Conservation (phyloP, 2,113 vertebrate genomes). For the Rhegmatorhina hoffmannsi region DNA sequence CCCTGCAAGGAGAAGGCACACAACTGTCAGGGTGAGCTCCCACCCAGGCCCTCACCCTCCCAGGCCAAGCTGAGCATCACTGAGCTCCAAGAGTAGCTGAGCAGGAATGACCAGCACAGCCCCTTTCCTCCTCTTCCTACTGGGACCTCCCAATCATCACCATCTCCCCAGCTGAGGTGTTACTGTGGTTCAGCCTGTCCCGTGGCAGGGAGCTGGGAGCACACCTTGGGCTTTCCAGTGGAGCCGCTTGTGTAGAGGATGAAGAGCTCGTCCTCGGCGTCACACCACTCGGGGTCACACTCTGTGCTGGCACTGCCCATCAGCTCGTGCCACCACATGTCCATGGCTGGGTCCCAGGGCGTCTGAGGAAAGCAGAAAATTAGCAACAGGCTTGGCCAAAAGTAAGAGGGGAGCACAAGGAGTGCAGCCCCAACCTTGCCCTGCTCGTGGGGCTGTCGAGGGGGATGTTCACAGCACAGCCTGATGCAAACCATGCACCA, state of each 20-base stretch:
- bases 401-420: not conserved
- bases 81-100: not conserved
- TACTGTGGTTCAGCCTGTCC: not conserved
- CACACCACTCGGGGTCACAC: slow-evolving; percentile 95
- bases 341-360: slow-evolving; percentile 87
- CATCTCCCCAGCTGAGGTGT: not conserved
- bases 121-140: not conserved
- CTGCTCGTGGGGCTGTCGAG: rapidly evolving
- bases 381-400: not conserved
- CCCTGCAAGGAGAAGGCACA: slow-evolving; percentile 76
- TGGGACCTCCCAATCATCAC: rapidly evolving
- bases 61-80: not conserved
- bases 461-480: not conserved
- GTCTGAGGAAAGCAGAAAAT: slow-evolving; percentile 71
- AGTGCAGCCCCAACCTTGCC: not conserved
- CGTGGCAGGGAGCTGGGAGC: not conserved
- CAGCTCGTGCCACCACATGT: slow-evolving; percentile 91
- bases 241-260: slow-evolving; percentile 98
- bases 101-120: not conserved
- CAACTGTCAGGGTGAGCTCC: not conserved
- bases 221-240: slow-evolving; percentile 95
- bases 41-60: not conserved
- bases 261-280: slow-evolving; percentile 92
- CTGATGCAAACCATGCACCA: not conserved
- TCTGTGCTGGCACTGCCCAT: slow-evolving; percentile 78